phyloP scores from a whole-genome alignment of 1,140 invertebrate species.

The Pogonomyrmex barbatus region DNA sequence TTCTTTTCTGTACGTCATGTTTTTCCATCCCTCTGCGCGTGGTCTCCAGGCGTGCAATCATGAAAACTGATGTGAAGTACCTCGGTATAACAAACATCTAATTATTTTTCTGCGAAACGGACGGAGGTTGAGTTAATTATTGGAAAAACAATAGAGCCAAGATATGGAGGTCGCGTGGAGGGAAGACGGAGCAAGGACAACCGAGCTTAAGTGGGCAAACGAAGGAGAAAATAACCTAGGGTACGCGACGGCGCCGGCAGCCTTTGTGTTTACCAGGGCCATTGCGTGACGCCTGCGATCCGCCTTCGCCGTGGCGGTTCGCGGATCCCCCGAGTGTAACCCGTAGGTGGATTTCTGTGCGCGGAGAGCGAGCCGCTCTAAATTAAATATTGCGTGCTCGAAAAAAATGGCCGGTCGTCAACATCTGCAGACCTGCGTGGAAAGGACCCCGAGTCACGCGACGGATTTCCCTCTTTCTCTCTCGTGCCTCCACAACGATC shows the following conservation, averaged over 20 bases:
- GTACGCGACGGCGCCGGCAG: conserved; percentile 44
- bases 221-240: conserved; percentile 63
- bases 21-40: neutral
- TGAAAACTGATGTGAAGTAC: neutral
- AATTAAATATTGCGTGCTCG: conserved; percentile 63
- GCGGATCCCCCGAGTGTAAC: conserved; percentile 59
- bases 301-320: conserved; percentile 29
- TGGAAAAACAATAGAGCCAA: conserved; percentile 53
- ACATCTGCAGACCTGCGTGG: conserved; percentile 47
- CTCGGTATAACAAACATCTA: conserved; percentile 29
- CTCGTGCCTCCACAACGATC: neutral
- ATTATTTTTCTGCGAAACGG: conserved; percentile 42
- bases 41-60: neutral
- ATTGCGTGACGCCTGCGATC: conserved; percentile 53
- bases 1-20: neutral
- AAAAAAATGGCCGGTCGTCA: conserved; percentile 68
- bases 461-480: conserved; percentile 17
- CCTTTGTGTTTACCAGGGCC: conserved; percentile 58
- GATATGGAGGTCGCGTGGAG: conserved; percentile 41
- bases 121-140: conserved; percentile 40
- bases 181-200: conserved; percentile 46
- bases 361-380: conserved; percentile 51
- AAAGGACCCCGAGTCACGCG: conserved; percentile 72
- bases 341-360: conserved; percentile 37
- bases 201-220: conserved; percentile 57